Percentiles rank a stretch among this genome's conserved stretches.
Evolutionary conservation across 2,113 vertebrate species (phyloP).

Genomic region (Tachycineta bicolor): DNA sequence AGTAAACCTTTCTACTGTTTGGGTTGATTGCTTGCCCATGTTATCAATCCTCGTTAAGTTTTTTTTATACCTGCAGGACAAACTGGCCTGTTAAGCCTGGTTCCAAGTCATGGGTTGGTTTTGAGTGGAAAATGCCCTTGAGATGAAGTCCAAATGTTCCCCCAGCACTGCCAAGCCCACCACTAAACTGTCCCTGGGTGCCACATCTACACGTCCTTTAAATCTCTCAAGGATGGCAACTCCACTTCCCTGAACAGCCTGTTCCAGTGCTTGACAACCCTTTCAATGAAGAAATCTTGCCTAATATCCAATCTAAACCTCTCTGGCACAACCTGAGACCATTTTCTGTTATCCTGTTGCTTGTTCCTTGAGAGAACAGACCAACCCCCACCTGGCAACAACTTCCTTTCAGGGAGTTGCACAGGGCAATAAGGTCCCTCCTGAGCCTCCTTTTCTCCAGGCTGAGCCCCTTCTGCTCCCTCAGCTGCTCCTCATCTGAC

Average conservation of each 20-base stretch:
- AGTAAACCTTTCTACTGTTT: background rate
- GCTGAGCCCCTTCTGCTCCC: background rate
- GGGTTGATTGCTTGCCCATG: background rate
- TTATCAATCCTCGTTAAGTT: background rate
- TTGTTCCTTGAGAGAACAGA: background rate
- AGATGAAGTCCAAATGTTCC: background rate
- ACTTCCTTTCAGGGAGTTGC: background rate
- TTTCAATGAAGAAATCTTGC: background rate
- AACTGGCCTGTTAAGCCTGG: background rate
- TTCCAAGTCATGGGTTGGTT: background rate
- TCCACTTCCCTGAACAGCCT: background rate
- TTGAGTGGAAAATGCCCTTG: background rate
- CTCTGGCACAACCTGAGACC: background rate
- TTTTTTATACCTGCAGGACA: background rate
- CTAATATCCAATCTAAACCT: background rate
- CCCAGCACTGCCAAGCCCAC: background rate
- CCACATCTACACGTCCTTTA: background rate
- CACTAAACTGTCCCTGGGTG: background rate
- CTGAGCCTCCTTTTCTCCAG: background rate
- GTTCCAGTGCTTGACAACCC: background rate
- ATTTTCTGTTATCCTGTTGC: background rate
- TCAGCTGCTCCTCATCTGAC: background rate
- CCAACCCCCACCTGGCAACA: no score
- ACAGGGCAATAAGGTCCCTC: background rate
- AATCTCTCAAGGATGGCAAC: background rate